Percentiles rank a stretch among this genome's conserved stretches.
Evolutionary conservation across 2,888 invertebrate genomes (phyloP).

Genomic region (Pristionchus exspectatus): DNA sequence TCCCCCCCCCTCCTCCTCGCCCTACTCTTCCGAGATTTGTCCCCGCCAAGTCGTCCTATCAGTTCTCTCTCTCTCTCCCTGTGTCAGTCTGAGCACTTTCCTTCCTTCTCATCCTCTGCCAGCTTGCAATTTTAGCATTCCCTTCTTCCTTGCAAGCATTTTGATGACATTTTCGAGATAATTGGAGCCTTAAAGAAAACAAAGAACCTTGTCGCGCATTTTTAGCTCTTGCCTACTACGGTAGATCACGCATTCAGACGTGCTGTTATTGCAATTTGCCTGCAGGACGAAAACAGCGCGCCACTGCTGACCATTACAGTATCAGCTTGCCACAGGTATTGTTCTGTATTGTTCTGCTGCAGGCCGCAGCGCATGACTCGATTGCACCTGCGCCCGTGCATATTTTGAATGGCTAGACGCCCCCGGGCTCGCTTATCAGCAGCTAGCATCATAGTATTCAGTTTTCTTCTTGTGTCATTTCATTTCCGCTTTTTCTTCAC

Average conservation of each 20-base stretch:
- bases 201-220: background rate
- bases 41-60: background rate
- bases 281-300: background rate
- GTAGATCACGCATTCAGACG: background rate
- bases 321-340: background rate
- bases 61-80: background rate
- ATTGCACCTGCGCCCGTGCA: background rate
- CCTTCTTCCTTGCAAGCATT: background rate
- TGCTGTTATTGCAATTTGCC: background rate
- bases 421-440: background rate
- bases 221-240: background rate
- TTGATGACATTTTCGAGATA: no score
- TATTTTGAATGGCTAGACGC: background rate
- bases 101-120: background rate
- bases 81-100: conserved; percentile 5
- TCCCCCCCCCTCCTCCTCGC: background rate
- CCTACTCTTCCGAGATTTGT: conserved; percentile 4
- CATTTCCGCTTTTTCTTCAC: background rate
- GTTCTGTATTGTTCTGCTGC: background rate
- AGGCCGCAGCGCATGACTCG: background rate
- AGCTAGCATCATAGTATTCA: background rate
- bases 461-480: background rate
- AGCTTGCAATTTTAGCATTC: background rate
- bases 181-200: no score
- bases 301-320: background rate